These are phyloP conservation scores for Boleophthalmus pectinirostris DNA, from an alignment of 2,113 vertebrate genomes.

Conservation along the genomic window DNA sequence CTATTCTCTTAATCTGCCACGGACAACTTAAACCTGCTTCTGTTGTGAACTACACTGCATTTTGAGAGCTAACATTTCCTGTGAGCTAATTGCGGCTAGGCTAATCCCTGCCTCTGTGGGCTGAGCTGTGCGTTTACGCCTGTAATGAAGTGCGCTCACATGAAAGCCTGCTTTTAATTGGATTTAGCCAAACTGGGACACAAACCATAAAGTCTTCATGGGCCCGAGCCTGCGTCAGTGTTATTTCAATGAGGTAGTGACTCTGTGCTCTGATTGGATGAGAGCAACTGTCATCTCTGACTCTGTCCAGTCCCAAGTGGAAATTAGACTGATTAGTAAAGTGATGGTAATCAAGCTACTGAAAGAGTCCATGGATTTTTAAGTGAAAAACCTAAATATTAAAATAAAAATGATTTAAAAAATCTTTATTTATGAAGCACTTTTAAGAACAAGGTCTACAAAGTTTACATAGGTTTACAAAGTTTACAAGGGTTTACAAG, in stretches of 20 bases:
- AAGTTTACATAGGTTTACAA: too few species aligned
- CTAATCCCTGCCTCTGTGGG: conserved; percentile 67
- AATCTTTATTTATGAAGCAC: too few species aligned
- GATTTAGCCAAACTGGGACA: conserved; percentile 75
- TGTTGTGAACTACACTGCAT: conserved; percentile 52
- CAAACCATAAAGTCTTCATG: conserved; percentile 63
- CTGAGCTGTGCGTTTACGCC: conserved; percentile 68
- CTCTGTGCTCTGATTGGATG: conserved; percentile 15
- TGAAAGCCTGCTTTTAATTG: conserved; percentile 76
- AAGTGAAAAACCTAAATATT: not conserved
- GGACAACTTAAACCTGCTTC: conserved; percentile 60
- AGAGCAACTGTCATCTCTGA: conserved; percentile 3
- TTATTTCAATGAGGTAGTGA: conserved; percentile 31
- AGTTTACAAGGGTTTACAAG: too few species aligned
- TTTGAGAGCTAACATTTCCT: conserved; percentile 67
- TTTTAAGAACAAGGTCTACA: too few species aligned
- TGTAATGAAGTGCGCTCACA: conserved; percentile 78
- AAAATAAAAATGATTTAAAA: too few species aligned
- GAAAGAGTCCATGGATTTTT: not conserved
- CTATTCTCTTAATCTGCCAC: conserved; percentile 66
- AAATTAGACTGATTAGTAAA: conserved; percentile 12
- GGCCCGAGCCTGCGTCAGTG: conserved; percentile 25
- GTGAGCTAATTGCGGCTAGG: conserved; percentile 51
- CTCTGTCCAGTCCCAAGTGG: not conserved
- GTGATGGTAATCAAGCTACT: not conserved